Conservation (phyloP, 2,113 vertebrate genomes). For the Mastomys natalensis region DNA sequence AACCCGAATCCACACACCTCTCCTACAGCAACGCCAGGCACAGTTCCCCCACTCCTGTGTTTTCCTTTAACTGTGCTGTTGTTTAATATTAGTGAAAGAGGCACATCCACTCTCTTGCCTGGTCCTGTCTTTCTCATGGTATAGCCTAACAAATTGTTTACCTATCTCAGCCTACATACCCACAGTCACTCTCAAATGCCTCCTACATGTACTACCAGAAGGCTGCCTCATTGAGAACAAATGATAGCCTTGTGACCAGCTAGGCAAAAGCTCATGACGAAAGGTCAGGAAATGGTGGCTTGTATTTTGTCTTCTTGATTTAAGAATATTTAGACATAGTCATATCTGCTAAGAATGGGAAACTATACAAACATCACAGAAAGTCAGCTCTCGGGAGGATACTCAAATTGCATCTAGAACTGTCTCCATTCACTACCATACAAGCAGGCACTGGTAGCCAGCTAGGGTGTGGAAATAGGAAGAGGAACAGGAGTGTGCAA, state of each 20-base stretch:
- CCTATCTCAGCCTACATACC: not conserved
- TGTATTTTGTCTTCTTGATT: not conserved
- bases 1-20: not conserved
- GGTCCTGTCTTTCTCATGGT: not conserved
- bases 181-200: not conserved
- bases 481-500: not conserved
- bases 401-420: not conserved
- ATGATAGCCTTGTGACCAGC: too few species aligned
- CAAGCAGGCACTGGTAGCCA: not conserved
- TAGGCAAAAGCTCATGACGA: not conserved
- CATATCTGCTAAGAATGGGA: too few species aligned
- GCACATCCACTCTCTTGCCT: rapidly evolving
- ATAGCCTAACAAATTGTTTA: not conserved
- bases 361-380: not conserved
- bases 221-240: not conserved
- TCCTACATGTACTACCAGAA: not conserved
- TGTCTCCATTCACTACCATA: not conserved
- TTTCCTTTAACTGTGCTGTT: not conserved
- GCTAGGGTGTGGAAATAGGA: not conserved
- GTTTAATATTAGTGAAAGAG: not conserved
- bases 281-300: not conserved
- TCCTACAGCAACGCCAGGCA: too few species aligned
- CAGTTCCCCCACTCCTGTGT: not conserved
- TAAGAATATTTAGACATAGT: too few species aligned
- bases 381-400: not conserved